Evolutionary conservation across 1,140 invertebrate genomes (phyloP).

Genomic region (Euborellia annulipes): DNA sequence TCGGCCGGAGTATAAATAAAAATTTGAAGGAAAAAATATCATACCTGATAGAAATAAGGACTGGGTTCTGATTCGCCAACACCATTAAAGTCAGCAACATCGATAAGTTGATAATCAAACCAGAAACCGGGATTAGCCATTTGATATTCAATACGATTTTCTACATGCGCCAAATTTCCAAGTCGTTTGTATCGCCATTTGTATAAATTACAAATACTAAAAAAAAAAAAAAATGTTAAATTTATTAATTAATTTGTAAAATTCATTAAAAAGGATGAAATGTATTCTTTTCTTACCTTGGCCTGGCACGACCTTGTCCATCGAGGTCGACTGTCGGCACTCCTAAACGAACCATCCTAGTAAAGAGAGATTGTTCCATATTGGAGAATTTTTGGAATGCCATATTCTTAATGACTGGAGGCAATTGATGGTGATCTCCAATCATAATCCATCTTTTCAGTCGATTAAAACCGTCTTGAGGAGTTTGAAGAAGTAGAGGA

Average conservation of each 20-base stretch:
- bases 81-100: conserved; percentile 95
- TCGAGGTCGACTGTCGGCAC: conserved; percentile 95
- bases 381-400: conserved; percentile 99
- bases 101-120: conserved; percentile 90
- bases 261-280: conserved; percentile 1
- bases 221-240: conserved; percentile 19
- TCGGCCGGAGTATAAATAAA: too few species aligned
- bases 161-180: conserved; percentile 81
- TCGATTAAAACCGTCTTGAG: conserved; percentile 86
- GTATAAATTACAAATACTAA: conserved; percentile 83
- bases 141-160: conserved; percentile 64
- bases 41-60: conserved; percentile 93
- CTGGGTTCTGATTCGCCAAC: conserved; percentile 94
- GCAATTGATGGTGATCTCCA: conserved; percentile 97
- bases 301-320: conserved; percentile 86
- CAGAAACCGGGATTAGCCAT: conserved; percentile 82
- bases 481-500: conserved; percentile 91
- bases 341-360: conserved; percentile 84
- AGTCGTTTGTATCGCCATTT: conserved; percentile 96
- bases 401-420: conserved; percentile 99
- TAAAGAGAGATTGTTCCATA: conserved; percentile 99
- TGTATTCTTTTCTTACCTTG: conserved; percentile 36
- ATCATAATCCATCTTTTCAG: conserved; percentile 99
- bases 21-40: background rate
- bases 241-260: background rate